Conservation (phyloP, 2,113 vertebrate genomes). For the Dipodomys spectabilis region DNA sequence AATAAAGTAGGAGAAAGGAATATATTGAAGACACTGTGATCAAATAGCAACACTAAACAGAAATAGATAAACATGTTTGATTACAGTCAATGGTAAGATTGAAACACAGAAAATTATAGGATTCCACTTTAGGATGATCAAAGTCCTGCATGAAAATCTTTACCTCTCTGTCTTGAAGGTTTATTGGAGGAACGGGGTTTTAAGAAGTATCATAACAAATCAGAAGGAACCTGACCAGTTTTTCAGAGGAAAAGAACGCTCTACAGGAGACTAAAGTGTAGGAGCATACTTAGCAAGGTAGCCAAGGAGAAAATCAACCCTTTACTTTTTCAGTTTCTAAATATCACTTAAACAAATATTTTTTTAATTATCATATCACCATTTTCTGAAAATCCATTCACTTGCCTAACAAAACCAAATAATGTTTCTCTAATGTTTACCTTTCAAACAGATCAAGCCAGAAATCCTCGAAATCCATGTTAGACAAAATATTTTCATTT, state of each 20-base stretch:
- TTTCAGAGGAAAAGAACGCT: background rate
- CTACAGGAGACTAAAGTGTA: background rate
- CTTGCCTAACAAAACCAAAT: background rate
- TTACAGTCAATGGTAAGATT: background rate
- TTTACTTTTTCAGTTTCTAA: background rate
- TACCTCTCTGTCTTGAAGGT: background rate
- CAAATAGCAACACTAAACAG: background rate
- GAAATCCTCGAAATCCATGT: background rate
- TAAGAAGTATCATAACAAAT: background rate
- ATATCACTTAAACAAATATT: constrained; percentile 27
- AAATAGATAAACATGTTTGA: background rate
- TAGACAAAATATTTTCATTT: constrained; percentile 24
- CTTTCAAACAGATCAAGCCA: background rate
- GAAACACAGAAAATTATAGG: background rate
- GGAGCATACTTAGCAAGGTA: background rate
- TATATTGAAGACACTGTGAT: background rate
- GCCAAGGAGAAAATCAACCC: background rate
- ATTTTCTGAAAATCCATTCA: background rate
- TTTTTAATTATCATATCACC: background rate
- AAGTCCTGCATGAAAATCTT: background rate
- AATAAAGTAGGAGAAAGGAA: background rate
- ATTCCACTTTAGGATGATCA: background rate
- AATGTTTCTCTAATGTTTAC: background rate
- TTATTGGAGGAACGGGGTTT: background rate
- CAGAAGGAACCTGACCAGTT: background rate